Evolutionary conservation across 2,888 invertebrate genomes (phyloP).

Genomic region (Zhengitettix transpicula): DNA sequence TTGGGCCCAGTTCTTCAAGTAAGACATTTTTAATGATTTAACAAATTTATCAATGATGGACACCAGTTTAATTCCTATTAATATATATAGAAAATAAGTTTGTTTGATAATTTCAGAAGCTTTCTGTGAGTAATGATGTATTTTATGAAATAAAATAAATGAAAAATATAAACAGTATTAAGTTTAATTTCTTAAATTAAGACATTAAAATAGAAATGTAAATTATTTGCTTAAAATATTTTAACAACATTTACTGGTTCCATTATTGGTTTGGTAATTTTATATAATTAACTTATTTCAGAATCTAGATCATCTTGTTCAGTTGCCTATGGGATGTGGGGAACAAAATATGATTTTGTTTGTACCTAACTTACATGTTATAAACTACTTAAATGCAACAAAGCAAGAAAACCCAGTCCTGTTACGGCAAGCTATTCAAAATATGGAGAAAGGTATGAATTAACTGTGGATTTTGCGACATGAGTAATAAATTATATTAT

Average conservation of each 20-base stretch:
- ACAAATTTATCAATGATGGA: no score
- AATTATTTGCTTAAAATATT: no score
- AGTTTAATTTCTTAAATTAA: no score
- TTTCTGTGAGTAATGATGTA: no score
- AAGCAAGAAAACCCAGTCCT: slow-evolving; percentile 34
- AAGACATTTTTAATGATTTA: background rate
- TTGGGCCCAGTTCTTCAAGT: slow-evolving; percentile 39
- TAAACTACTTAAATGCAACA: slow-evolving; percentile 40
- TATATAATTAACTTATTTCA: slow-evolving; percentile 15
- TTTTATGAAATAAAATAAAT: no score
- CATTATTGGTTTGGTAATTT: no score
- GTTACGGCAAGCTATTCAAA: slow-evolving; percentile 32
- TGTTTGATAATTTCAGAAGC: no score
- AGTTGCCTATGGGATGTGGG: slow-evolving; percentile 59
- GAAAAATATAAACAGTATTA: no score
- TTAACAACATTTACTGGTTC: no score
- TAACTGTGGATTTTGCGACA: background rate
- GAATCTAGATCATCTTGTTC: slow-evolving; percentile 48
- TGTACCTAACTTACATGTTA: slow-evolving; percentile 53
- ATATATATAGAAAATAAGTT: no score
- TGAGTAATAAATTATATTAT: slow-evolving; percentile 1
- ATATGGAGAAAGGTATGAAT: slow-evolving; percentile 36
- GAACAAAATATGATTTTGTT: slow-evolving; percentile 68
- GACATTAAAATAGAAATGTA: no score
- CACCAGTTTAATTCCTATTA: no score